Evolutionary conservation across 1,140 invertebrate genomes (phyloP).

Genomic region (Lamellibrachia luymesi): DNA sequence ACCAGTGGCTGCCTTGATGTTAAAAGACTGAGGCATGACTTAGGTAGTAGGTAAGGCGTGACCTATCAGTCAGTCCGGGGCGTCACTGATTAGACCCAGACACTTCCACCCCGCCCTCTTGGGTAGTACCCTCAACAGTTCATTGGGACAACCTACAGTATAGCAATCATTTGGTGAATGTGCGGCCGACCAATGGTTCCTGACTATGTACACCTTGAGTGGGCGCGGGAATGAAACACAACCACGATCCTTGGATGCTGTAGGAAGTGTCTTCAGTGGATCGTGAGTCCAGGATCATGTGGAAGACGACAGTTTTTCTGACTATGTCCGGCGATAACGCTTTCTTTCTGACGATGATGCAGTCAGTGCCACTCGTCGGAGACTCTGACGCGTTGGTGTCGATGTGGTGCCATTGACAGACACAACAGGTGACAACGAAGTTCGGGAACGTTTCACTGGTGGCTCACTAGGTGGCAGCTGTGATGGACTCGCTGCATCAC

Average conservation of each 20-base stretch:
- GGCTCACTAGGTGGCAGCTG: conserved; percentile 1
- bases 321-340: background rate
- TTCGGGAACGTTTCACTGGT: background rate
- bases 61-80: too few relatives aligned
- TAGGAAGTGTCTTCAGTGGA: too few relatives aligned
- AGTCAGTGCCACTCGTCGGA: background rate
- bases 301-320: background rate
- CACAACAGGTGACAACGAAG: background rate
- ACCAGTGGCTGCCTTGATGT: too few relatives aligned
- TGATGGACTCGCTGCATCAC: background rate
- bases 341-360: background rate
- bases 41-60: too few relatives aligned
- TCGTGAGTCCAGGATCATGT: background rate
- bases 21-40: too few relatives aligned
- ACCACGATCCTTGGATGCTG: too few relatives aligned
- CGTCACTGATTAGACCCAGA: too few relatives aligned
- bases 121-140: too few relatives aligned
- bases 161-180: too few relatives aligned
- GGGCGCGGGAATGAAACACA: background rate
- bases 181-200: background rate
- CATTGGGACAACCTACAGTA: too few relatives aligned
- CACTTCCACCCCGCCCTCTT: too few relatives aligned
- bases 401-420: conserved; percentile 2
- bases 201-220: too few relatives aligned
- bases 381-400: conserved; percentile 8